A percentile compares a stretch with the other conserved stretches of the same genome.
Evolutionary conservation across 2,888 invertebrate species (phyloP).

Genomic region (Hyposoter didymator): DNA sequence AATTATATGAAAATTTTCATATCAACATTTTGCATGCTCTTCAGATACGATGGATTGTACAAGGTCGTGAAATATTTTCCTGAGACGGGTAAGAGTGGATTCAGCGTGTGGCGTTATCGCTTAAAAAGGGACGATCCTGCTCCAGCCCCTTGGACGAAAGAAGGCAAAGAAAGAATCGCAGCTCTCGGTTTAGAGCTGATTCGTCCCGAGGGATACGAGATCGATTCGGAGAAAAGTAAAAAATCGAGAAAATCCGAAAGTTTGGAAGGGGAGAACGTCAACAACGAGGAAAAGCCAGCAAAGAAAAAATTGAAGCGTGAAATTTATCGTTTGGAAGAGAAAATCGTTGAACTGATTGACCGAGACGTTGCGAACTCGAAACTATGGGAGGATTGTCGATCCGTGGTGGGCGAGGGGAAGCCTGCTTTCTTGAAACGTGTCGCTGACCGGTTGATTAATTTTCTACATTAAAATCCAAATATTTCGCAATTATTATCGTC

Average conservation of each 20-base stretch:
- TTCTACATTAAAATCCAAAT: not conserved
- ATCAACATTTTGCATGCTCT: not conserved
- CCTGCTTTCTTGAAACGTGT: slow-evolving; percentile 73
- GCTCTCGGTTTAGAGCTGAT: slow-evolving; percentile 74
- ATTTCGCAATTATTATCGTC: not conserved
- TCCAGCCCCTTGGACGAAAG: slow-evolving; percentile 92
- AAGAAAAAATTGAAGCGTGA: slow-evolving; percentile 82
- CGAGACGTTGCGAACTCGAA: slow-evolving; percentile 87
- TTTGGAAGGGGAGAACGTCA: slow-evolving; percentile 23
- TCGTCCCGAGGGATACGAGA: slow-evolving; percentile 26
- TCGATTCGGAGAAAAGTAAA: slow-evolving; percentile 16
- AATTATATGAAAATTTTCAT: not conserved
- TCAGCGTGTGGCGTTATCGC: slow-evolving; percentile 91
- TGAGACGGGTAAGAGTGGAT: slow-evolving; percentile 91
- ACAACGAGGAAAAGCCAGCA: slow-evolving; percentile 49
- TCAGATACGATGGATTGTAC: slow-evolving; percentile 93
- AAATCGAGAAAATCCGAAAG: not conserved
- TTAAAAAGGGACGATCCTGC: slow-evolving; percentile 91
- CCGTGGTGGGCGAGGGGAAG: slow-evolving; percentile 85
- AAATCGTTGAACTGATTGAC: slow-evolving; percentile 84
- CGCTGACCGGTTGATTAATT: slow-evolving; percentile 73
- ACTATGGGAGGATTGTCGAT: slow-evolving; percentile 89
- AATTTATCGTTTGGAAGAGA: slow-evolving; percentile 77
- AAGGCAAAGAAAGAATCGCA: slow-evolving; percentile 86
- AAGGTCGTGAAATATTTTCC: slow-evolving; percentile 94